A percentile compares a stretch with the other conserved stretches of the same genome.
Conservation (phyloP, 2,113 vertebrate species). For the Grantiella picta region DNA sequence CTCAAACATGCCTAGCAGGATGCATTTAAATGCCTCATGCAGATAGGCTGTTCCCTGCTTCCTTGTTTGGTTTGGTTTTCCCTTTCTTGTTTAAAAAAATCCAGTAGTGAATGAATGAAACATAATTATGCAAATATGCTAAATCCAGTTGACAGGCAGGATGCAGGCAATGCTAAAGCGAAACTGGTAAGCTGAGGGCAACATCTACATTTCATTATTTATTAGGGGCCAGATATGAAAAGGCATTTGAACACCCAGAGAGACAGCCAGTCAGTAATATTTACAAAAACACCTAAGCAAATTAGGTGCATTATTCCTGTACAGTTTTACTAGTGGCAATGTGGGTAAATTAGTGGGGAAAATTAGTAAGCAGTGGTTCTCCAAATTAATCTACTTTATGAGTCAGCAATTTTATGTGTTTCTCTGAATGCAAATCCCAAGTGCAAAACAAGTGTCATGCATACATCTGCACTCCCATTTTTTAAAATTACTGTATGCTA, state of each 20-base stretch:
- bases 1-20: slow-evolving; percentile 35
- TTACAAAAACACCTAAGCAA: background rate
- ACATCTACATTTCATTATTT: slow-evolving; percentile 45
- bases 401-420: background rate
- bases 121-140: slow-evolving; percentile 23
- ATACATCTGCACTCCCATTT: background rate
- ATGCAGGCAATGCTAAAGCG: slow-evolving; percentile 6
- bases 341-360: background rate
- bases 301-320: background rate
- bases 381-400: background rate
- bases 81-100: slow-evolving; percentile 17
- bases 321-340: background rate
- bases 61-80: slow-evolving; percentile 11
- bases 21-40: slow-evolving; percentile 27
- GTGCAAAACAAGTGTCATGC: background rate
- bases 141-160: slow-evolving; percentile 36
- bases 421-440: background rate
- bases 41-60: slow-evolving; percentile 16
- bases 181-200: slow-evolving; percentile 44
- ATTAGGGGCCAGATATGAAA: slow-evolving; percentile 22
- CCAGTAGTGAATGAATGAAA: slow-evolving; percentile 46
- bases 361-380: background rate
- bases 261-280: background rate
- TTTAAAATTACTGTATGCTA: background rate
- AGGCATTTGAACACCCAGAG: slow-evolving; percentile 3